Conservation (phyloP, 1,140 invertebrate genomes). For the Drosophila orena region DNA sequence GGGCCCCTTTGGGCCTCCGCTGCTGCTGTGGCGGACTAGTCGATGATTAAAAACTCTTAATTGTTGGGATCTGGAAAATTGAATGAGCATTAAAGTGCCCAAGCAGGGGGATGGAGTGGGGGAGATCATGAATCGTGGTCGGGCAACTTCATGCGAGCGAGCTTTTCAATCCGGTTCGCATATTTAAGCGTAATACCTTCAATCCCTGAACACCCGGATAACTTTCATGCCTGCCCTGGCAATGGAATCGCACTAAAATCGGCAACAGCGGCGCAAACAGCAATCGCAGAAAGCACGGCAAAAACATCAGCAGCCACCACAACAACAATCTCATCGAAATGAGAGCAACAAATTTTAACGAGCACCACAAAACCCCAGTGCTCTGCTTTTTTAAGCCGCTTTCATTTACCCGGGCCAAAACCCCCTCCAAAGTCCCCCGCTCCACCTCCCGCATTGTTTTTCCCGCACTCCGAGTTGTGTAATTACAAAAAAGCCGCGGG, state of each 20-base stretch:
- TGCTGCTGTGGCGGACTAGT: conserved; percentile 6
- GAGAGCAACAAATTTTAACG: conserved; percentile 79
- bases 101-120: conserved; percentile 2
- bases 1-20: conserved; percentile 35
- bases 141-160: conserved; percentile 34
- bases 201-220: conserved; percentile 31
- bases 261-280: conserved; percentile 50
- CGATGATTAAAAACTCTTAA: conserved; percentile 71
- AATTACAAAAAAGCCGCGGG: conserved; percentile 74
- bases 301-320: conserved; percentile 6
- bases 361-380: conserved; percentile 69
- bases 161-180: conserved; percentile 51
- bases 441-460: neutral
- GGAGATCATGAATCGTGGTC: conserved; percentile 46
- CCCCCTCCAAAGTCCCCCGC: neutral
- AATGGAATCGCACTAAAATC: conserved; percentile 59
- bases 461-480: conserved; percentile 39
- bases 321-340: conserved; percentile 66
- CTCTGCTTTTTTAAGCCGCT: conserved; percentile 67
- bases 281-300: conserved; percentile 30
- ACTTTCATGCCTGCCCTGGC: conserved; percentile 39
- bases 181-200: conserved; percentile 64
- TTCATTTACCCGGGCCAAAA: conserved; percentile 27
- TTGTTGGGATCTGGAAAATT: conserved; percentile 45
- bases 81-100: conserved; percentile 61